Base-by-base conservation (phyloP, 2,113 vertebrate species). In the Engystomops pustulosus region DNA sequence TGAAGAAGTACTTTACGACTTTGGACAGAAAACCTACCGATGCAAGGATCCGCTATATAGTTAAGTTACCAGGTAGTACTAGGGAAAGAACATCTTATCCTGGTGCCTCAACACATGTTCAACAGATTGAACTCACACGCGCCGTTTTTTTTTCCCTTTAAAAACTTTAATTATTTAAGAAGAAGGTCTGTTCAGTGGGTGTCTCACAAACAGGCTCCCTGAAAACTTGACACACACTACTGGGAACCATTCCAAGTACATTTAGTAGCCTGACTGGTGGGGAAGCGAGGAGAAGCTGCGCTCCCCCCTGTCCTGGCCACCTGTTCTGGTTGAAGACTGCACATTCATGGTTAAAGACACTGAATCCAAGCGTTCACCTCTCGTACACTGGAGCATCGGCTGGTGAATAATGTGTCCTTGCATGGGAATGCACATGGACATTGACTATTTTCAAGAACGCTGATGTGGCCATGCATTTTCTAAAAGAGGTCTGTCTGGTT, bases 111-210 rank as follows among this genome's bases (percentile, higher is more conserved):
- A 36, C 20, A 55, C 32, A n/a, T 4, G n/a, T 25, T 30, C 15
- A 30, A 78, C 51, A 58, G 20, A 78, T 58, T 30, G 23, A 49
- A 30, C 25, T n/a, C 17, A 18, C 53, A 6, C 18, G 0, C 15
- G 8, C 20, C 9, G 0, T 58, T 78, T 55, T 36, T 55, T 11
- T 30, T 36, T 38, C 36, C 75, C 17, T 25, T 36, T 36, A 20
- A 36, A 32, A 78, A 23, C 32, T 78, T 78, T 60, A 60, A 78
- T 78, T 78, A 78, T 78, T 78, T 78, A 78, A 78, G 75, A 77
- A 20, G 23, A 53, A 38, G 34, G 75, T 60, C 75, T 78, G 75
- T 78, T 78, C 75, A 78, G 75, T 78, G 75, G 75, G 75, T 60
- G 75, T 78, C 75, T 60, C 47, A 60, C 32, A 58, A 60, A 78